Percentiles rank a stretch among this genome's conserved stretches.
Conservation (phyloP, 1,140 invertebrate genomes). For the Megathymus violae region DNA sequence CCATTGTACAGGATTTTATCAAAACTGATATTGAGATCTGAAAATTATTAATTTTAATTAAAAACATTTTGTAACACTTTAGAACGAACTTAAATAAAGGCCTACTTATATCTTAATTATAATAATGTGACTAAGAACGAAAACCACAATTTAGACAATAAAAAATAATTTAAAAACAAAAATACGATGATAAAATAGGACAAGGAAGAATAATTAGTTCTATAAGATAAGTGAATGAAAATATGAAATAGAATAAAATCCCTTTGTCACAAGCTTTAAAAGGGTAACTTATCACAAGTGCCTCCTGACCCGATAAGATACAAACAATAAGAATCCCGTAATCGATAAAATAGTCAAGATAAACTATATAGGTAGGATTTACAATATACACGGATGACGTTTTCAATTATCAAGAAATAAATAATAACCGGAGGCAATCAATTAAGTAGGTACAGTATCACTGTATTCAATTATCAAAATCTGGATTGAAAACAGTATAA, state of each 20-base stretch:
- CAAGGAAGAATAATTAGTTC: neutral
- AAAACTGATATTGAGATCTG: constrained; percentile 42
- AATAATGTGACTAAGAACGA: constrained; percentile 34
- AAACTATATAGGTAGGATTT: too few relatives aligned
- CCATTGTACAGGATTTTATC: constrained; percentile 58
- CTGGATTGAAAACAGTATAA: too few relatives aligned
- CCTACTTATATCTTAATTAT: constrained; percentile 1
- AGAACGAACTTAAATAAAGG: neutral
- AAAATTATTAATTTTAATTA: constrained; percentile 16
- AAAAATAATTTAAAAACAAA: neutral
- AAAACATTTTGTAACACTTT: neutral
- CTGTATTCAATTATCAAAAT: too few relatives aligned
- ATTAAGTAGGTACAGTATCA: too few relatives aligned
- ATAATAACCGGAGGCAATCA: too few relatives aligned
- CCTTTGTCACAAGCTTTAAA: neutral
- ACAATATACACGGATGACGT: too few relatives aligned
- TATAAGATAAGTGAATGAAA: neutral
- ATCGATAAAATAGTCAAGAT: too few relatives aligned
- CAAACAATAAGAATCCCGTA: neutral
- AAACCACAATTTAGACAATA: constrained; percentile 44
- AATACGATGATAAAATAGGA: neutral
- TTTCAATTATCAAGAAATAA: too few relatives aligned
- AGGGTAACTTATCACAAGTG: too few relatives aligned
- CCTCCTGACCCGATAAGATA: constrained; percentile 1
- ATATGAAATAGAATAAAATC: constrained; percentile 10